Percentiles rank a stretch among this genome's conserved stretches.
phyloP scores from a whole-genome alignment of 2,113 vertebrate genomes.

The Glareola pratincola region DNA sequence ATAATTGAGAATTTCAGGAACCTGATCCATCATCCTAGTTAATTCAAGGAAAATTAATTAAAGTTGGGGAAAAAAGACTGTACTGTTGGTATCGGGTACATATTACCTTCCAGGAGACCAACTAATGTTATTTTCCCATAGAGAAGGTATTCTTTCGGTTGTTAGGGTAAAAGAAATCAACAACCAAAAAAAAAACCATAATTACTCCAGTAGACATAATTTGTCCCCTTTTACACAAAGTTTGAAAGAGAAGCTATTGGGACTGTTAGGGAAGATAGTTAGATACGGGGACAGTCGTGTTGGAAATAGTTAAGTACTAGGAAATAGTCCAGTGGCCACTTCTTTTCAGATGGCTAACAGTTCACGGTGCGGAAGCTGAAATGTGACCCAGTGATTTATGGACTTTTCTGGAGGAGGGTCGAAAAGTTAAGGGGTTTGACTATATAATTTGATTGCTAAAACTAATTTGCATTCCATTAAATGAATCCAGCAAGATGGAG shows the following conservation, averaged over 20 bases:
- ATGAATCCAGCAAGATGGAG: neutral
- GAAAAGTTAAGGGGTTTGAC: neutral
- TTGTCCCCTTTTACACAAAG: neutral
- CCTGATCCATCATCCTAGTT: neutral
- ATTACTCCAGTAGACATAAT: neutral
- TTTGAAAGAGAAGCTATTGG: neutral
- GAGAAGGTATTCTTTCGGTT: neutral
- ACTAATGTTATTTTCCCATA: neutral
- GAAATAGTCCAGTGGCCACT: neutral
- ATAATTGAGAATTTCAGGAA: neutral
- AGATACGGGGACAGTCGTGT: neutral
- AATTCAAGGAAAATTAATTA: neutral
- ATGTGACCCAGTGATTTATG: neutral
- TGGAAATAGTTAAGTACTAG: neutral
- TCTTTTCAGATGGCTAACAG: neutral
- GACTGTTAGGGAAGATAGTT: neutral
- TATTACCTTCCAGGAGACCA: neutral
- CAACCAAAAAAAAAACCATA: neutral
- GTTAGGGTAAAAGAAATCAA: neutral
- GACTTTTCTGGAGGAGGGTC: neutral
- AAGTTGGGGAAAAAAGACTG: neutral
- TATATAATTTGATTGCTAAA: neutral
- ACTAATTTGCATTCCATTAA: neutral
- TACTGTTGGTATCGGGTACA: neutral
- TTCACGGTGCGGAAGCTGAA: neutral